Base-by-base conservation (phyloP, 1,140 invertebrate species). In the Cephus cinctus region DNA sequence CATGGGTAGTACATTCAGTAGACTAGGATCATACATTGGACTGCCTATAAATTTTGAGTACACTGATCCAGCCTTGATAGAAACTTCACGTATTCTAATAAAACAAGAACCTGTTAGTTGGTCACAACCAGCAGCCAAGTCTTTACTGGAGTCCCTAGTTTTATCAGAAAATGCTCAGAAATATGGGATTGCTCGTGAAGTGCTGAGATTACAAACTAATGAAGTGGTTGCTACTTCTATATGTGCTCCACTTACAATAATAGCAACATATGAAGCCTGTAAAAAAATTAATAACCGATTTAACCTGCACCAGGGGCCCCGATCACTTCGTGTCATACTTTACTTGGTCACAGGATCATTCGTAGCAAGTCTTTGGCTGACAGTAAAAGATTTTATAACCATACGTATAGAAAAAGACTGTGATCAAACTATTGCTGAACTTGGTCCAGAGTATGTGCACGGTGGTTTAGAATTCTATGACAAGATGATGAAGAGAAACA, bases 401-500 rank as follows among this genome's bases (percentile, higher is more conserved):
- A 74, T 81, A 21, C 50, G 76, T 39, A 83, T 74, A 58, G 89
- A 92, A 59, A 72, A 70, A 12, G 47, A 73, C 8, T 76, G 81
- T 23, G 89, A 92, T 67, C 70, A 81, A 49, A 64, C 75, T 43
- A 63, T 91, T 8, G 78, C 80, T 44, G 57, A 74, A 15, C 56
- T 87, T 36, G 83, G 81, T 19, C 64, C 72, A 16, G 76, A 81
- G 21, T 90, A 86, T 68, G 69, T 85, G 5, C 74, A 84, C 63
- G 87, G 87, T 25, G 90, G 88, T 6, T 75, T 85, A 23, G 83
- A 87, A 63, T 92, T 81, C 72, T 93, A 91, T 67, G 77, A 80
- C 21, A 89, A 90, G 71, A 65, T 83, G 8, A 60, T 90, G 31
- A 70, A 83, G 51, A 81, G 85, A 61, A 92, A 94, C 67, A 80